Evolutionary conservation across 1,140 invertebrate species (phyloP), one percentile per base, ranked within the genome.

Genomic region (Drosophila erecta): DNA sequence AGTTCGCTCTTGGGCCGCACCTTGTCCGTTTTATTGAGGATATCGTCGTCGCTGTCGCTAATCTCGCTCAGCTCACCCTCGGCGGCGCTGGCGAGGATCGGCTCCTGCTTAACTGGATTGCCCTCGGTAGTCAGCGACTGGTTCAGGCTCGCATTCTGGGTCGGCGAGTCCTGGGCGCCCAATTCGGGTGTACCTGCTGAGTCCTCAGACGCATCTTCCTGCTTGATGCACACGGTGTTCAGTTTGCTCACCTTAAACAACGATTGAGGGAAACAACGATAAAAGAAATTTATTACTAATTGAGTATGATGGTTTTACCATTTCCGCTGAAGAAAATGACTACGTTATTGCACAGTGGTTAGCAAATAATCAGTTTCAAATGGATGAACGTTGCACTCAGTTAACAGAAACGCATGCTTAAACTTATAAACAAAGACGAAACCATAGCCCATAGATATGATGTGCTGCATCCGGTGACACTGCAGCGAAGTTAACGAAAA

Each of bases 21-120:
- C 27, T 90, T 90, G 47, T 92, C 89, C 14, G 77, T 81, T 27
- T 85, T 92, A 30, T 97, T 96, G 1, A 97, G 93, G 81, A 97
- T 97, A 73, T 97, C 96, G 92, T 97, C 96, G 50, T 96, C 96
- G 92, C 97, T 96, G 86, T 97, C 96, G 86, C 96, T 97, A 37
- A 97, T 97, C 92, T 97, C 96, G 92, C 96, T 97, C 4, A 97
- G 93, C 79, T 96, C 96, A 77, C 96, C 86, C 46, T 70, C 64
- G 8, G 33, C 71, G 11, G 57, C 67, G 44, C 65, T 76, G 4
- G 73, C 24, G 4, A 55, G 70, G 11, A 51, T 12, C 0, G 79
- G 58, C 66, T 87, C 83, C 40, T 74, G 49, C 11, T 87, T 90
- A 4, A 84, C 62, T 6, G 41, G 14, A 22, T 67, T 61, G 2